Evolutionary conservation across 2,888 invertebrate species (phyloP).

Genomic region (Neocrepidodera transversa): DNA sequence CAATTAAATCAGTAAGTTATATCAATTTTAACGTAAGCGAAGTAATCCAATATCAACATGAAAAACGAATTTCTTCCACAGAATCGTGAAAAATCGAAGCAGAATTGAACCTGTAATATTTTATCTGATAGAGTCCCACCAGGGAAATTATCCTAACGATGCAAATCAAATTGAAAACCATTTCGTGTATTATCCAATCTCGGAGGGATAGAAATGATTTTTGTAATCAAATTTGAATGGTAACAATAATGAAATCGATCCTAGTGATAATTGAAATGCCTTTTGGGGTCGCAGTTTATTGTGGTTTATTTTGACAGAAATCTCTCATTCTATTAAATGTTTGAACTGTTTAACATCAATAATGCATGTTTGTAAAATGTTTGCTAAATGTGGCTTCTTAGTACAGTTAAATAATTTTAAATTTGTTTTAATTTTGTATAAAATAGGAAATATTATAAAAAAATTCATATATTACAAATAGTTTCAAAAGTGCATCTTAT

Average conservation of each 20-base stretch:
- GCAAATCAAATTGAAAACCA: constrained; percentile 33
- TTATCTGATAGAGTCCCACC: constrained; percentile 20
- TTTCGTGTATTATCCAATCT: constrained; percentile 21
- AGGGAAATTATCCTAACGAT: constrained; percentile 32
- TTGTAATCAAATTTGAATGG: constrained; percentile 21
- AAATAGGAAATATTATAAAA: too few species aligned
- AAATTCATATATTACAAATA: too few species aligned
- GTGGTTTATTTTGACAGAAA: not conserved
- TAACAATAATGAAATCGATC: constrained; percentile 7
- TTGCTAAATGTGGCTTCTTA: too few species aligned
- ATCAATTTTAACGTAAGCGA: too few species aligned
- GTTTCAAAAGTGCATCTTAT: too few species aligned
- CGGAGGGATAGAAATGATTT: constrained; percentile 21
- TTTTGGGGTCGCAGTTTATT: not conserved
- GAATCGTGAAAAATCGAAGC: not conserved
- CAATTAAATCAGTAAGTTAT: too few species aligned
- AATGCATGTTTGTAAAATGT: too few species aligned
- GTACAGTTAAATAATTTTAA: too few species aligned
- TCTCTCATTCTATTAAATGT: not conserved
- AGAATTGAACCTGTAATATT: constrained; percentile 9
- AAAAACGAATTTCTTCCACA: too few species aligned
- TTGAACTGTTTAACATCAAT: not conserved
- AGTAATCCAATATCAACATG: too few species aligned
- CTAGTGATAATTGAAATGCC: constrained; percentile 8
- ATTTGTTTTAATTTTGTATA: too few species aligned